These are phyloP conservation scores for Keiferia lycopersicella DNA, from an alignment of 2,888 invertebrate genomes.

Conservation along the genomic window DNA sequence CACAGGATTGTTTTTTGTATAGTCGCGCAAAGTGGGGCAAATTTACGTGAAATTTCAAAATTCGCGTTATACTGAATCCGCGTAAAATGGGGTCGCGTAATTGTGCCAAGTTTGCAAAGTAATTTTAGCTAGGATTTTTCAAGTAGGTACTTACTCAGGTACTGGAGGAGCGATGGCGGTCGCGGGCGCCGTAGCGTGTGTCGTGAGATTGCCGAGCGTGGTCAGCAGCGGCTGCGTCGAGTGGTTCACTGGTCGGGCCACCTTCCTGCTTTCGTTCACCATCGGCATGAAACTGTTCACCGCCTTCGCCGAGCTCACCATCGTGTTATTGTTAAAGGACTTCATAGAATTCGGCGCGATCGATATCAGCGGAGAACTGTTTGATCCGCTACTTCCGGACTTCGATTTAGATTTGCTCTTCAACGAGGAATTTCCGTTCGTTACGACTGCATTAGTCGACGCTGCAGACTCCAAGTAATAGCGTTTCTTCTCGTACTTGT, in stretches of 20 bases:
- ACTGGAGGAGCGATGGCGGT: conserved; percentile 36
- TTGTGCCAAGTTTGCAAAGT: no score
- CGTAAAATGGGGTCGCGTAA: no score
- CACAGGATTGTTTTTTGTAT: no score
- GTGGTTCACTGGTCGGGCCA: conserved; percentile 63
- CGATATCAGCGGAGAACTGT: conserved; percentile 63
- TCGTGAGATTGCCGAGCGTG: conserved; percentile 39
- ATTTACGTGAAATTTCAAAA: no score
- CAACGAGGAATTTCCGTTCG: conserved; percentile 58
- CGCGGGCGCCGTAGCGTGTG: conserved; percentile 31
- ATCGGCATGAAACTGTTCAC: conserved; percentile 54
- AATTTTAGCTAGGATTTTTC: neutral
- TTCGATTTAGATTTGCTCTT: conserved; percentile 64
- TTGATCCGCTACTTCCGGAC: conserved; percentile 51
- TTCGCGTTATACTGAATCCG: no score
- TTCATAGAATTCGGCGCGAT: conserved; percentile 62
- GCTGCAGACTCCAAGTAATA: conserved; percentile 73
- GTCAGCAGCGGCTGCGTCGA: conserved; percentile 53
- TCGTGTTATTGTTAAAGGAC: conserved; percentile 54
- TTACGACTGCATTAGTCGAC: conserved; percentile 46
- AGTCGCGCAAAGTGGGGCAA: no score
- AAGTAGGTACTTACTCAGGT: conserved; percentile 31
- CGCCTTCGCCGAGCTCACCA: conserved; percentile 56
- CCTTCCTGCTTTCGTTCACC: conserved; percentile 57
- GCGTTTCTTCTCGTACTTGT: conserved; percentile 97